Base-by-base conservation (phyloP, 2,888 invertebrate species). In the Nebria brevicollis region DNA sequence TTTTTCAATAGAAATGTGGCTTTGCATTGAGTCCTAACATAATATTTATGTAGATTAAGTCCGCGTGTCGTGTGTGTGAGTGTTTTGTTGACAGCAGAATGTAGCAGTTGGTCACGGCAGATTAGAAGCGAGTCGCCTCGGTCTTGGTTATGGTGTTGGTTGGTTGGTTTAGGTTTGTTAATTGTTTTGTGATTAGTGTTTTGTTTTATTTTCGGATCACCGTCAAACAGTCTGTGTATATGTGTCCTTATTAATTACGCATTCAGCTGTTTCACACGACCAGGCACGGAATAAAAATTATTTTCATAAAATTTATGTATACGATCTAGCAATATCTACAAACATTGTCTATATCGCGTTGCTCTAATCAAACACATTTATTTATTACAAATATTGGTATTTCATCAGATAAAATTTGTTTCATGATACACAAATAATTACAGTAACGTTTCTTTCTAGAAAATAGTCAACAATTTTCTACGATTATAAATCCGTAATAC, bases 41-140 rank as follows among this genome's bases (percentile, higher is more conserved):
- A 54, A 54, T 54, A 54, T 54, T 54, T 54, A 54, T 54, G 54
- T 54, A 54, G 54, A 54, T 54, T 54, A 11, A 34, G 34, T 54
- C 54, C 8, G 54, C 13, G 54, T 54, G 54, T 54, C 7, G 54
- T 13, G 13, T 54, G 34, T 54, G 7, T 54, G 54, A 54, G 54
- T 54, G 54, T 54, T 54, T 54, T 54, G 54, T 54, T 54, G 54
- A 54, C 54, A 54, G 54, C 54, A 54, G 54, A 54, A 54, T 54
- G 54, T 54, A 11, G 54, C 54, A 54, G 54, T 54, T 54, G 54
- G 54, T 54, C 54, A 54, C 54, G 54, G 54, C 54, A 54, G 54
- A 54, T 54, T 54, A 54, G 54, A 54, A 54, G 13, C 54, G 54
- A 11, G 13, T 8, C 54, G 54, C 54, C 13, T 54, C 54, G 54